phyloP scores from a whole-genome alignment of 2,797 vertebrate species.

The Etheostoma perlongum region DNA sequence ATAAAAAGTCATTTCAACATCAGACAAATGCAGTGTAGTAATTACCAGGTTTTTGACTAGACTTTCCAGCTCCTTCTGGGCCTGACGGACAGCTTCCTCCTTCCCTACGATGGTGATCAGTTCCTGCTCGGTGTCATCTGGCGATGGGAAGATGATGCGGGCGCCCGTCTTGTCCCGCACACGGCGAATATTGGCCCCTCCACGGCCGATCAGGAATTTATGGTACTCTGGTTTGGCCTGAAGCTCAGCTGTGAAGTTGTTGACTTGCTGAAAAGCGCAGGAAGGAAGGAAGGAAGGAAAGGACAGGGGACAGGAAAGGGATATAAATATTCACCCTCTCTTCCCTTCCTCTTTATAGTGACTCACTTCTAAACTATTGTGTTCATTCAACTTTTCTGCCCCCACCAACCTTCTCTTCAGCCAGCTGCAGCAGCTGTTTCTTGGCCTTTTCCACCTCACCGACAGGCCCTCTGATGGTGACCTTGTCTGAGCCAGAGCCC shows the following conservation, averaged over 20 bases:
- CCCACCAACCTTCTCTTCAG: conserved; percentile 86
- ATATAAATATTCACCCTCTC: background rate
- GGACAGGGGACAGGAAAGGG: background rate
- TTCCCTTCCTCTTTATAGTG: background rate
- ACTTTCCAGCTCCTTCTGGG: conserved; percentile 85
- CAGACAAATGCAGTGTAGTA: too few relatives aligned
- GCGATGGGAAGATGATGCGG: conserved; percentile 86
- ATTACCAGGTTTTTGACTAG: conserved; percentile 88
- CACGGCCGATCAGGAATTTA: conserved; percentile 87
- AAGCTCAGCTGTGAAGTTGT: conserved; percentile 85
- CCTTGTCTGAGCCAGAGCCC: conserved; percentile 86
- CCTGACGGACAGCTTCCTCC: conserved; percentile 84
- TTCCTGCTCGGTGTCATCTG: conserved; percentile 86
- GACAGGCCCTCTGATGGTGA: conserved; percentile 85
- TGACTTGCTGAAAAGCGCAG: conserved; percentile 81
- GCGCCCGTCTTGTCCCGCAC: conserved; percentile 86
- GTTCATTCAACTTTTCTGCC: background rate
- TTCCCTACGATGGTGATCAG: conserved; percentile 88
- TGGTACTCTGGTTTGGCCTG: conserved; percentile 88
- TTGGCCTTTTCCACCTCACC: conserved; percentile 87
- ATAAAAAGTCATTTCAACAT: background rate
- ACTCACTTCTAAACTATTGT: background rate
- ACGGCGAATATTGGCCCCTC: conserved; percentile 85
- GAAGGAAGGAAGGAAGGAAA: too few relatives aligned
- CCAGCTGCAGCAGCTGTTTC: conserved; percentile 87